Percentiles rank a stretch among this genome's conserved stretches.
Evolutionary conservation across 2,888 invertebrate species (phyloP).

Genomic region (Eupithecia subumbrata): DNA sequence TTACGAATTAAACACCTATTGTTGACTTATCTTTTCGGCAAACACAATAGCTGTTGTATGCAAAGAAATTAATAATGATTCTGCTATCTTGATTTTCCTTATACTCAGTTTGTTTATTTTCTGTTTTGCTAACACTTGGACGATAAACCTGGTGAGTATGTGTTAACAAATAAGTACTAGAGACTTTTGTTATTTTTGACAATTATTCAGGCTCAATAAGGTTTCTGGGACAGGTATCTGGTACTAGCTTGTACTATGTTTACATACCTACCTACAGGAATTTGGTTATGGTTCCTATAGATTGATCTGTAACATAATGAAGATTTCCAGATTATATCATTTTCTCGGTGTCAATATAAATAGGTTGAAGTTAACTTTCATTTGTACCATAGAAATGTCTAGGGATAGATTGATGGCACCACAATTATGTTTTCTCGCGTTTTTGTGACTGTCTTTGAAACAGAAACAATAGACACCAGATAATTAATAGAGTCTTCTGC

Average conservation of each 20-base stretch:
- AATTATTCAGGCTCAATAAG: neutral
- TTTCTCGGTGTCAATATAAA: slow-evolving; percentile 26
- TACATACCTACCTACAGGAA: neutral
- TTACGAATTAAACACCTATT: slow-evolving; percentile 52
- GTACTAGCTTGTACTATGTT: neutral
- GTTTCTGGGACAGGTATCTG: neutral
- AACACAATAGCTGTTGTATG: slow-evolving; percentile 61
- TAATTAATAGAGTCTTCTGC: slow-evolving; percentile 35
- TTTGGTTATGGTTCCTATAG: neutral
- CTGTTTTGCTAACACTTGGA: slow-evolving; percentile 66
- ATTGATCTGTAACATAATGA: neutral
- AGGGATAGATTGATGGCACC: slow-evolving; percentile 57
- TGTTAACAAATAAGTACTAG: slow-evolving; percentile 14
- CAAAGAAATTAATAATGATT: slow-evolving; percentile 49
- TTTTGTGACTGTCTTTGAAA: slow-evolving; percentile 58
- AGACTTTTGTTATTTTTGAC: neutral
- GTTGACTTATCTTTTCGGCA: slow-evolving; percentile 58
- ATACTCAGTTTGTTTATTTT: slow-evolving; percentile 56
- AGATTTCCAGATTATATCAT: neutral
- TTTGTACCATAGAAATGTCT: slow-evolving; percentile 63
- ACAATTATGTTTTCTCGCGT: slow-evolving; percentile 67
- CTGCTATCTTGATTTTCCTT: slow-evolving; percentile 56
- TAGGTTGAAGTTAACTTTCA: slow-evolving; percentile 65
- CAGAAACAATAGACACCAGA: slow-evolving; percentile 56
- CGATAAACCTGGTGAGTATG: slow-evolving; percentile 66